Base-by-base conservation (phyloP, 2,797 vertebrate species). In the Lemur catta region DNA sequence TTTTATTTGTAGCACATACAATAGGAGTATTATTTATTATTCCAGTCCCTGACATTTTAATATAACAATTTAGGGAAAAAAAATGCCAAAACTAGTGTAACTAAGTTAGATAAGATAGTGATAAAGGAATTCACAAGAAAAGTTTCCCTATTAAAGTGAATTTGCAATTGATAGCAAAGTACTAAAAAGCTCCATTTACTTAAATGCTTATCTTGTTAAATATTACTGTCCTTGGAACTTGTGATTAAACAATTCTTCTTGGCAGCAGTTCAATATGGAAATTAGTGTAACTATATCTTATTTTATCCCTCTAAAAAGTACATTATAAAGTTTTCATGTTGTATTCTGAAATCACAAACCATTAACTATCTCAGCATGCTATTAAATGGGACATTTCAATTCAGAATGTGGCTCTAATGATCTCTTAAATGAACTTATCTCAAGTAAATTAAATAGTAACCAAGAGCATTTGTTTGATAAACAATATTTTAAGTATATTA, bases 291-390 rank as follows among this genome's bases (percentile, higher is more conserved):
- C 28, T 76, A 38, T 57, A 69, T 79, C 81, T 97, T 92, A 94
- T 72, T 95, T 84, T 93, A 84, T 59, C 2, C 61, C 59, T 38
- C 46, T 95, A 74, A 80, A 97, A 97, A 96, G 82, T 18, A 90
- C 15, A 93, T 50, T 92, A 61, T 59, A 94, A 95, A 95, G 59
- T 74, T 91, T 95, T 86, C 86, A 95, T 18, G 88, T 85, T 85
- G 74, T 91, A 82, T 38, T 94, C 48, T 91, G 57, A 92, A 96
- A 96, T 69, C 50, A 91, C 75, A 91, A 94, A 72, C 69, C 28
- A 80, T 94, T 93, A 94, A 30, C 4, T 87, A 9, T 78, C 26
- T 93, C 89, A 61, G 78, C 50, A 92, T 91, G 82, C 52, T 85
- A 30, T 86, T 84, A 97, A 91, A 85, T 41, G 63, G 81, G 86